Conservation (phyloP, 2,888 invertebrate species). For the Plagiodera versicolora region DNA sequence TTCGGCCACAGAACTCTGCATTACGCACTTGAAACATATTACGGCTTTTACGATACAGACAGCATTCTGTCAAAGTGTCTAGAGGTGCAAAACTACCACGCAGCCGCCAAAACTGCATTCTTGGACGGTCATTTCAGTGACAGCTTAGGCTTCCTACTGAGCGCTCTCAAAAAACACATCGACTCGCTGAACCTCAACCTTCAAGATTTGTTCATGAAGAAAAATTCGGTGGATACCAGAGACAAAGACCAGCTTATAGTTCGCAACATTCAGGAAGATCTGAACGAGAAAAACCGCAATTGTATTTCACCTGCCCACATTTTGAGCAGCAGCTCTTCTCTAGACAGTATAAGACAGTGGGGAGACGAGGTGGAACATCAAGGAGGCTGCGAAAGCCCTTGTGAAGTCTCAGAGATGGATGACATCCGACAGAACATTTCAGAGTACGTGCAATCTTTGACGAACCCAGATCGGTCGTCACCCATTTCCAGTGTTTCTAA, state of each 20-base stretch:
- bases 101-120: constrained; percentile 52
- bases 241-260: constrained; percentile 41
- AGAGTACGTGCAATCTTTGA: constrained; percentile 51
- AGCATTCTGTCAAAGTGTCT: constrained; percentile 49
- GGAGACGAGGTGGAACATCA: constrained; percentile 53
- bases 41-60: constrained; percentile 53
- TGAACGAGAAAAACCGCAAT: constrained; percentile 36
- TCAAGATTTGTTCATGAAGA: constrained; percentile 40
- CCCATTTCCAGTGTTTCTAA: constrained; percentile 48
- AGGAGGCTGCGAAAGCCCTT: constrained; percentile 54
- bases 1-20: constrained; percentile 51
- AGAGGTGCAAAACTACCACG: constrained; percentile 50
- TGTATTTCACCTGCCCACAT: constrained; percentile 47
- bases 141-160: constrained; percentile 52
- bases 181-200: constrained; percentile 43
- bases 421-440: constrained; percentile 50
- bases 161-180: constrained; percentile 50
- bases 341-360: constrained; percentile 55
- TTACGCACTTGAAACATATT: constrained; percentile 50
- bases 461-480: constrained; percentile 42
- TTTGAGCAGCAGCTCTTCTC: constrained; percentile 51
- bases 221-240: constrained; percentile 35
- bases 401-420: constrained; percentile 46
- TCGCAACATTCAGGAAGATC: constrained; percentile 40
- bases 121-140: constrained; percentile 53